Percentiles rank a stretch among this genome's conserved stretches.
Evolutionary conservation across 2,888 invertebrate species (phyloP).

Genomic region (Elmis aenea): DNA sequence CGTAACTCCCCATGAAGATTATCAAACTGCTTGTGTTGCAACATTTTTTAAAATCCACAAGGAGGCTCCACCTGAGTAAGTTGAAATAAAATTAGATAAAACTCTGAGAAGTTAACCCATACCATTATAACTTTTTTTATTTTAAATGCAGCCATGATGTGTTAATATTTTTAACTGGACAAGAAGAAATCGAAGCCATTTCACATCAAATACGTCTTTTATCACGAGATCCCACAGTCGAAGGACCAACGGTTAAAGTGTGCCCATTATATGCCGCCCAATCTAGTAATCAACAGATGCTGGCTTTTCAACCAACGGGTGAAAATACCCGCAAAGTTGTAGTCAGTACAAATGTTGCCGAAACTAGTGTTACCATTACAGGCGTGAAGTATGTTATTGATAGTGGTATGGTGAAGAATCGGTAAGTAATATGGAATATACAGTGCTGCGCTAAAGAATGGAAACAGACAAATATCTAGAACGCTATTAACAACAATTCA

Average conservation of each 20-base stretch:
- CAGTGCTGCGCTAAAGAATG: no score
- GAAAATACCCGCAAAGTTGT: conserved; percentile 82
- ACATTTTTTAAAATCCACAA: conserved; percentile 87
- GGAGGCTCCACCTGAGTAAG: conserved; percentile 73
- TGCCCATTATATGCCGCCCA: conserved; percentile 90
- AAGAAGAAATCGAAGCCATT: conserved; percentile 93
- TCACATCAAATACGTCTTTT: conserved; percentile 68
- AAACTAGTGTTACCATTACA: conserved; percentile 94
- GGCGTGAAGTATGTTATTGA: conserved; percentile 89
- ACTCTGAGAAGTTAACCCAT: neutral
- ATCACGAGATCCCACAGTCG: conserved; percentile 59
- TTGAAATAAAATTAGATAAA: conserved; percentile 15
- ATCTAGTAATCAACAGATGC: conserved; percentile 79
- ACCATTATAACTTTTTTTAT: conserved; percentile 1
- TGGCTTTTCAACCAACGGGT: conserved; percentile 73
- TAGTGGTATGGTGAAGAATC: conserved; percentile 85
- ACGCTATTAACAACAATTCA: neutral
- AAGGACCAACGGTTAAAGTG: conserved; percentile 66
- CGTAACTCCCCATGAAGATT: conserved; percentile 72
- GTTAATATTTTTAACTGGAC: conserved; percentile 90
- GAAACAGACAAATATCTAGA: no score
- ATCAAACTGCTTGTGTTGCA: conserved; percentile 74
- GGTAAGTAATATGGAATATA: conserved; percentile 47
- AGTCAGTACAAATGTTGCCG: conserved; percentile 95
- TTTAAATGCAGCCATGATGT: conserved; percentile 69